Evolutionary conservation across 2,797 vertebrate species (phyloP).

Genomic region (Hydrophis major): DNA sequence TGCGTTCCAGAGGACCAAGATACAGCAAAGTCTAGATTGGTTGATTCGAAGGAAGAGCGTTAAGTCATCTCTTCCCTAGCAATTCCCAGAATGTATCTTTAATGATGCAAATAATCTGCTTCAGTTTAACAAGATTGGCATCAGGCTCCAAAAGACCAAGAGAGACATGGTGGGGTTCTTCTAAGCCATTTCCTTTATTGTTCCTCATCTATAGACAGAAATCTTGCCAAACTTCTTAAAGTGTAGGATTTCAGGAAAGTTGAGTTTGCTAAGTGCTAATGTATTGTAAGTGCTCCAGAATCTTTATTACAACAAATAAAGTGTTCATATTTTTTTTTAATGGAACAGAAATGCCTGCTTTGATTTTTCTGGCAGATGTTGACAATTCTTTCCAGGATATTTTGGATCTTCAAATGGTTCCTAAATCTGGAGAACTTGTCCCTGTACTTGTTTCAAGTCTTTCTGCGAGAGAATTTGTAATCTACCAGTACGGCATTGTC

Average conservation of each 20-base stretch:
- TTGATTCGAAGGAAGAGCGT: neutral
- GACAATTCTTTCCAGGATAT: slow-evolving; percentile 64
- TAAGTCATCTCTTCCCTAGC: neutral
- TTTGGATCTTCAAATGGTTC: slow-evolving; percentile 72
- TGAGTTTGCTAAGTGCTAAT: neutral
- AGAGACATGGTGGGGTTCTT: neutral
- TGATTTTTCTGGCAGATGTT: slow-evolving; percentile 41
- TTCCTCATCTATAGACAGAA: neutral
- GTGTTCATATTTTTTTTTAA: neutral
- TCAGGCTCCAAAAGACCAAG: neutral
- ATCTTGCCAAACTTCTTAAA: neutral
- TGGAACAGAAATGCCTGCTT: neutral
- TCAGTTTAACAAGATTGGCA: neutral
- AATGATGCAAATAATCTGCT: neutral
- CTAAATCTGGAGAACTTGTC: slow-evolving; percentile 70
- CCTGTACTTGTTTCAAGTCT: slow-evolving; percentile 70
- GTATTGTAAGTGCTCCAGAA: neutral
- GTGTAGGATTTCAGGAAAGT: neutral
- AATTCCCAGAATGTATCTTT: neutral
- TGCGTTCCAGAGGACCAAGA: neutral
- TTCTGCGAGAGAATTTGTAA: slow-evolving; percentile 77
- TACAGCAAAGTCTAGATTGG: neutral
- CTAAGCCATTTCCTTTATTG: neutral
- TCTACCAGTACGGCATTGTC: slow-evolving; percentile 83
- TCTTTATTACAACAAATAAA: neutral